A percentile compares a stretch with the other conserved stretches of the same genome.
Evolutionary conservation across 2,113 vertebrate genomes (phyloP).

Genomic region (Ranitomeya imitator): DNA sequence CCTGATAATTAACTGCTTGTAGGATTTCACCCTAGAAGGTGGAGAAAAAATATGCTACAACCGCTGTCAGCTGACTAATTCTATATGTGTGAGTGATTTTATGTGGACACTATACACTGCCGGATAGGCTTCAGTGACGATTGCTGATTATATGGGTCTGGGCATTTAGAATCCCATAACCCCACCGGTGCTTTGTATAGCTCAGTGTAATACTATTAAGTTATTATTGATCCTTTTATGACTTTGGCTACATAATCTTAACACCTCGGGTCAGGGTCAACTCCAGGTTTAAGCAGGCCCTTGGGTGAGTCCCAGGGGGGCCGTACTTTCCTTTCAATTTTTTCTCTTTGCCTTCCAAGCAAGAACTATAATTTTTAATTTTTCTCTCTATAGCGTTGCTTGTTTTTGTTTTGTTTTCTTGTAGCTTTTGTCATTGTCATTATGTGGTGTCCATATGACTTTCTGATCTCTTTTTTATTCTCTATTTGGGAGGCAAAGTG

Average conservation of each 20-base stretch:
- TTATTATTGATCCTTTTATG: not conserved
- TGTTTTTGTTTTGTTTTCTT: too few relatives aligned
- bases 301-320: too few relatives aligned
- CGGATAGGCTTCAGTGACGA: not conserved
- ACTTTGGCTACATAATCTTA: not conserved
- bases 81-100: constrained; percentile 19
- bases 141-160: not conserved
- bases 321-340: too few relatives aligned
- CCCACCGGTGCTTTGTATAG: not conserved
- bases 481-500: too few relatives aligned
- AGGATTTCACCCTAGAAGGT: constrained; percentile 16
- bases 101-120: not conserved
- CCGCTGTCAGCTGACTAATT: constrained; percentile 14
- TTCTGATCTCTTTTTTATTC: too few relatives aligned
- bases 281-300: too few relatives aligned
- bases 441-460: too few relatives aligned
- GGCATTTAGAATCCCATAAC: not conserved
- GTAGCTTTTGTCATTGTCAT: too few relatives aligned
- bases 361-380: too few relatives aligned
- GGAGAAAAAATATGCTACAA: not conserved
- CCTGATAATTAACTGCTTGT: constrained; percentile 26
- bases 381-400: too few relatives aligned
- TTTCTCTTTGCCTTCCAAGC: too few relatives aligned
- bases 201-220: not conserved
- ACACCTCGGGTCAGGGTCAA: not conserved